A percentile compares a stretch with the other conserved stretches of the same genome.
These are phyloP conservation scores for Tortricodes alternella DNA, from an alignment of 2,888 invertebrate species.

Conservation along the genomic window DNA sequence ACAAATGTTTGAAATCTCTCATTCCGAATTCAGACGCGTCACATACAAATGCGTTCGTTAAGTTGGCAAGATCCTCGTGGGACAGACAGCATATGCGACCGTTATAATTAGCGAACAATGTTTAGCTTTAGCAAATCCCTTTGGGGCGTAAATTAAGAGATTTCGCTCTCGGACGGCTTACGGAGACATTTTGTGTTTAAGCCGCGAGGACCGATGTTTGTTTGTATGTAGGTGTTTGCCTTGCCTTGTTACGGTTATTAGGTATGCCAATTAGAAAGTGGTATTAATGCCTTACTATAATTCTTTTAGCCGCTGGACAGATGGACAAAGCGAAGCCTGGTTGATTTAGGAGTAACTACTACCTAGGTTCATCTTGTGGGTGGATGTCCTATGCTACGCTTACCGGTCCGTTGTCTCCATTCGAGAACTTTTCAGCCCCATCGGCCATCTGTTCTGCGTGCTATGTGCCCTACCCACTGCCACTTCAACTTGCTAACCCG, in stretches of 20 bases:
- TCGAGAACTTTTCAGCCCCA: no score
- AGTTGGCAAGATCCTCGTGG: conserved; percentile 74
- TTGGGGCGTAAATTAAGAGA: conserved; percentile 83
- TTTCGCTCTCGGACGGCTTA: conserved; percentile 71
- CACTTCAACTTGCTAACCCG: no score
- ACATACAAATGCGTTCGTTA: conserved; percentile 57
- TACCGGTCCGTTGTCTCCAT: no score
- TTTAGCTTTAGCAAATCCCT: conserved; percentile 82
- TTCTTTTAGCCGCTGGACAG: no score
- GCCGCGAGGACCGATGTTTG: conserved; percentile 54
- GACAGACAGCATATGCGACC: conserved; percentile 73
- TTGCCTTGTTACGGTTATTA: conserved; percentile 48
- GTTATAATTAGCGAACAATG: conserved; percentile 83
- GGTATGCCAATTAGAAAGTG: conserved; percentile 34
- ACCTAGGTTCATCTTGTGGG: no score
- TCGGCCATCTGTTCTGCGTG: no score
- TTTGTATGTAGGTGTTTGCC: conserved; percentile 52
- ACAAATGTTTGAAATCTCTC: conserved; percentile 24
- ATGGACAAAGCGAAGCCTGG: no score
- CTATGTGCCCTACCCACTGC: no score
- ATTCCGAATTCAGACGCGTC: conserved; percentile 34
- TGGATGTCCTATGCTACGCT: no score
- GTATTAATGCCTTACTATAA: no score
- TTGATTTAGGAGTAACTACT: no score
- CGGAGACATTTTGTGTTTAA: conserved; percentile 71